phyloP scores from a whole-genome alignment of 2,797 vertebrate genomes.

The Esox masquinongy region DNA sequence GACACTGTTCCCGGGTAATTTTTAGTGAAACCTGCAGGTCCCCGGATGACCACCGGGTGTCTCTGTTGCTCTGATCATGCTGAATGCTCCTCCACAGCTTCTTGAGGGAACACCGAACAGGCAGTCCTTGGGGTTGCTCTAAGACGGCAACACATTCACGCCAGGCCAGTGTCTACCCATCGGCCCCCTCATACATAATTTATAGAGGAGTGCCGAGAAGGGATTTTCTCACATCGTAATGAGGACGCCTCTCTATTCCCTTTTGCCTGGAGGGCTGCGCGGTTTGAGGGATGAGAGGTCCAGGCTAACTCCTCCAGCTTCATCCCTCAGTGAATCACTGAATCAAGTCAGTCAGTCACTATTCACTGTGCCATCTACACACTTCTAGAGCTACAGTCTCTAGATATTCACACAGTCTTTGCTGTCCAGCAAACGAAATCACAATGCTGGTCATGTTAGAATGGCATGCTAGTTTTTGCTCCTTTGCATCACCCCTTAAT shows the following conservation, averaged over 20 bases:
- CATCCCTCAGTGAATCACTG: neutral
- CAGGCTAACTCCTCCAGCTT: neutral
- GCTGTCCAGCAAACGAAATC: too few relatives aligned
- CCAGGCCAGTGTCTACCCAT: conserved; percentile 37
- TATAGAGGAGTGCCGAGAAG: conserved; percentile 54
- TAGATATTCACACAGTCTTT: too few relatives aligned
- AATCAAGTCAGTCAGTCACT: too few relatives aligned
- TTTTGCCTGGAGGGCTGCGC: neutral
- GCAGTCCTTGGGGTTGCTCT: conserved; percentile 40
- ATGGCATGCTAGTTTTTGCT: too few relatives aligned
- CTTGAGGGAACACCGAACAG: conserved; percentile 40
- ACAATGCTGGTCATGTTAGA: too few relatives aligned
- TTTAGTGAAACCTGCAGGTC: conserved; percentile 6
- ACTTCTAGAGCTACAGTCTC: too few relatives aligned
- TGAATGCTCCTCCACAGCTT: neutral
- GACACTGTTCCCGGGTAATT: neutral
- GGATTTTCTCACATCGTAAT: conserved; percentile 23
- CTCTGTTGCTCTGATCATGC: conserved; percentile 46
- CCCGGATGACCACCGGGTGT: conserved; percentile 64
- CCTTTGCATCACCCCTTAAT: too few relatives aligned
- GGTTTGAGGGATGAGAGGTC: neutral
- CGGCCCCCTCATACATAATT: conserved; percentile 63
- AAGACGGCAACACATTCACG: conserved; percentile 55
- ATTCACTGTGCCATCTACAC: too few relatives aligned
- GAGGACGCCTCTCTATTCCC: conserved; percentile 10